Base-by-base conservation (phyloP, 2,888 invertebrate species). In the Lasioglossum marginatum region DNA sequence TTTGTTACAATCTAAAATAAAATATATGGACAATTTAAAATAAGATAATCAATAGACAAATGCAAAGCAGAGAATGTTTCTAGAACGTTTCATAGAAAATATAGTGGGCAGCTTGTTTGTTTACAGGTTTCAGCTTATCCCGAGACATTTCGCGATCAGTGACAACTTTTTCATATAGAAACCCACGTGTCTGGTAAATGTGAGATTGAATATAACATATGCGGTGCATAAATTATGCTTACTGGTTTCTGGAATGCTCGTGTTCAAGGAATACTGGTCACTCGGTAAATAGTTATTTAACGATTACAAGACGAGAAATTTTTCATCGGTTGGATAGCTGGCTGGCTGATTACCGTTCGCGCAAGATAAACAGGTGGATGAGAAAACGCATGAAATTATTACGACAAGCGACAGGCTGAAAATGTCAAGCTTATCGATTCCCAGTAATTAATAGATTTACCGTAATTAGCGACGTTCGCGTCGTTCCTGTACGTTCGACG, bases 331-430 rank as follows among this genome's bases (percentile, higher is more conserved):
- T 16, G 12, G n/a, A 37, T 70, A n/a, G 68, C 27, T n/a, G 27
- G 12, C 34, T 37, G 3, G 48, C 48, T 48, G 43, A 82, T 60
- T 60, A 66, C 27, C 37, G 14, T 34, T 40, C 27, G 31, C 23
- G 14, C 3, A 76, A 23, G 79, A 87, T 66, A 73, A 76, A 72
- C 73, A 57, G 72, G n/a, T 68, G 73, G 70, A 73, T 74, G 27
- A n/a, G 16, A 52, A 40, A 48, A 57, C 48, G 45, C 27, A 63
- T 72, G 81, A 70, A 85, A 77, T 73, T 76, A 88, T 82, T 71
- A 63, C 74, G 81, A 87, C 70, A 76, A 83, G 43, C 1, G 48
- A 57, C 34, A 74, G 27, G 40, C 48, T 52, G 37, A 27, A 60
- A 74, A 77, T 77, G 43, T 63, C 68, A 52, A 63, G 45, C 78